A percentile compares a stretch with the other conserved stretches of the same genome.
Evolutionary conservation across 2,113 vertebrate species (phyloP).

Genomic region (Onychostruthus taczanowskii): DNA sequence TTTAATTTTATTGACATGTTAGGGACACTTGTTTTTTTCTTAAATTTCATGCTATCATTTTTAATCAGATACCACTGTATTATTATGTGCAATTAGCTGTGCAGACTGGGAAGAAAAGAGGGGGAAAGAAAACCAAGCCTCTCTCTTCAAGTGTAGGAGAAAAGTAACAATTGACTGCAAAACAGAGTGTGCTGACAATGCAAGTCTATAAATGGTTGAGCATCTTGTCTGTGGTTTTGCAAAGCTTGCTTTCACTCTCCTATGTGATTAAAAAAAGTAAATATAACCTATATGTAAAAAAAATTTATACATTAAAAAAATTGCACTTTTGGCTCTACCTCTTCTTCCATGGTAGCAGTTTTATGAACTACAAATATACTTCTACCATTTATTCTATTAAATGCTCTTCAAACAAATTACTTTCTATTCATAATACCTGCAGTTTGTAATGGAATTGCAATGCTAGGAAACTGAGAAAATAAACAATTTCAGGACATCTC

Average conservation of each 20-base stretch:
- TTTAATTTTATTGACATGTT: constrained; percentile 18
- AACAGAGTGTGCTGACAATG: not conserved
- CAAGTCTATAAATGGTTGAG: not conserved
- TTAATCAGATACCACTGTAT: not conserved
- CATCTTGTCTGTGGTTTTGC: not conserved
- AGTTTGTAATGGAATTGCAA: not conserved
- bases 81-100: not conserved
- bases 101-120: not conserved
- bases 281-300: not conserved
- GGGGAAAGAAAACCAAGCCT: not conserved
- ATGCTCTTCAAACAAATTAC: not conserved
- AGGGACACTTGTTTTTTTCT: not conserved
- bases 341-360: not conserved
- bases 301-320: not conserved
- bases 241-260: not conserved
- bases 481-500: not conserved
- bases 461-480: not conserved
- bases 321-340: not conserved
- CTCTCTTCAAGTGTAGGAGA: not conserved
- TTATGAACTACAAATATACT: not conserved
- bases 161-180: not conserved
- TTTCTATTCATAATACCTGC: not conserved
- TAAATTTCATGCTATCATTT: not conserved
- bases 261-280: not conserved
- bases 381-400: not conserved